Percentiles rank a stretch among this genome's conserved stretches.
These are phyloP conservation scores for Eupithecia inturbata DNA, from an alignment of 2,888 invertebrate genomes.

Conservation along the genomic window DNA sequence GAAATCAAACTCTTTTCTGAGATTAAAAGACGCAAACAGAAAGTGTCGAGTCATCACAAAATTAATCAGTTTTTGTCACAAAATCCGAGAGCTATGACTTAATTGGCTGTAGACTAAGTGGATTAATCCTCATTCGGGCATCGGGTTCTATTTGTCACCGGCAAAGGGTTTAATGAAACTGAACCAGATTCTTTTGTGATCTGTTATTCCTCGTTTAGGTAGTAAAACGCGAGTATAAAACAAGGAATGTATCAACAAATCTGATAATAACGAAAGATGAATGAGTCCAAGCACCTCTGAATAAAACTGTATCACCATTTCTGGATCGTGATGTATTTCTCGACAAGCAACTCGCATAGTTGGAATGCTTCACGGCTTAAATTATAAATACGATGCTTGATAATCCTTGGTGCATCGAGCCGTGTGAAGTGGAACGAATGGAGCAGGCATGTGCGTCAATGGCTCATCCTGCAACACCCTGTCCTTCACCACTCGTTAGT, in stretches of 20 bases:
- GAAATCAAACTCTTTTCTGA: background rate
- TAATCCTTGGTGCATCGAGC: conserved; percentile 49
- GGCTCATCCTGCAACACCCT: conserved; percentile 58
- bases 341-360: conserved; percentile 49
- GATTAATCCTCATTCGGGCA: conserved; percentile 48
- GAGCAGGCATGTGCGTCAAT: conserved; percentile 58
- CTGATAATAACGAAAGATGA: conserved; percentile 31
- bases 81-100: conserved; percentile 39
- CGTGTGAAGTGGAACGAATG: conserved; percentile 69
- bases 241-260: conserved; percentile 24
- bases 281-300: conserved; percentile 33
- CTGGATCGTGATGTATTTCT: conserved; percentile 31
- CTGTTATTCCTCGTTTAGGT: background rate
- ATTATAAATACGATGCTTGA: conserved; percentile 61
- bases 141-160: conserved; percentile 47
- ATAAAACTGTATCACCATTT: conserved; percentile 33
- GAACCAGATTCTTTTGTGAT: conserved; percentile 20
- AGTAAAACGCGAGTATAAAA: conserved; percentile 11
- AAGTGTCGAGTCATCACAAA: conserved; percentile 32
- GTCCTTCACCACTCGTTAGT: conserved; percentile 64
- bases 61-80: conserved; percentile 37
- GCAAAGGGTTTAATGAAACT: conserved; percentile 36
- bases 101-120: conserved; percentile 48
- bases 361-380: conserved; percentile 54
- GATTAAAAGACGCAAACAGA: conserved; percentile 22